Percentiles rank a stretch among this genome's conserved stretches.
phyloP scores from a whole-genome alignment of 2,113 vertebrate genomes.

The Tetrao urogallus region DNA sequence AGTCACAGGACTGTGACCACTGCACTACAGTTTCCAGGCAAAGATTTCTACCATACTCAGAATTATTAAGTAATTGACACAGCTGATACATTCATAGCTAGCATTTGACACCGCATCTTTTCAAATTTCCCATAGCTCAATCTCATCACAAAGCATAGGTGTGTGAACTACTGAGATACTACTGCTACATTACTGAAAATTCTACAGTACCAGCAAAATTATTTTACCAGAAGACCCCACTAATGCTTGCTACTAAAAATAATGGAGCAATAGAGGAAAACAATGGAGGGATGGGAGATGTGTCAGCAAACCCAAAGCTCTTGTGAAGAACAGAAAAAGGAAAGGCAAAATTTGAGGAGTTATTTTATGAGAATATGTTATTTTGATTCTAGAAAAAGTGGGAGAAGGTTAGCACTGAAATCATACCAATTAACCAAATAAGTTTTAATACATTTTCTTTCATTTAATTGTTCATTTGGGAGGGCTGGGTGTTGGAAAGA shows the following conservation, averaged over 20 bases:
- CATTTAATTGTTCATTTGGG: background rate
- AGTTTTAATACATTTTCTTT: rapidly evolving
- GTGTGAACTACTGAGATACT: background rate
- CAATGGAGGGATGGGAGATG: background rate
- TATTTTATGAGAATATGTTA: background rate
- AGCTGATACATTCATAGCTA: background rate
- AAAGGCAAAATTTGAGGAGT: background rate
- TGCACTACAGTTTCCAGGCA: background rate
- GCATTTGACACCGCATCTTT: background rate
- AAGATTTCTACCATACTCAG: background rate
- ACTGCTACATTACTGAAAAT: slow-evolving; percentile 10
- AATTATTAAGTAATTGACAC: background rate
- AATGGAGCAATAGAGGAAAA: background rate
- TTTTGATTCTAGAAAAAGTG: background rate
- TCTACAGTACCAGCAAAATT: slow-evolving; percentile 15
- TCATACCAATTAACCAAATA: background rate
- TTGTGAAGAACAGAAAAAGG: background rate
- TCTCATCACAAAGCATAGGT: background rate
- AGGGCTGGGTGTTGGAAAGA: background rate
- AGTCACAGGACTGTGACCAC: background rate
- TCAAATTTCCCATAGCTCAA: background rate
- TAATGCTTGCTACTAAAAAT: slow-evolving; percentile 20
- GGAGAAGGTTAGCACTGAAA: background rate
- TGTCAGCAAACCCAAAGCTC: background rate
- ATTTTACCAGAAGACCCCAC: slow-evolving; percentile 12